Base-by-base conservation (phyloP, 2,113 vertebrate species). In the Theristicus caerulescens region DNA sequence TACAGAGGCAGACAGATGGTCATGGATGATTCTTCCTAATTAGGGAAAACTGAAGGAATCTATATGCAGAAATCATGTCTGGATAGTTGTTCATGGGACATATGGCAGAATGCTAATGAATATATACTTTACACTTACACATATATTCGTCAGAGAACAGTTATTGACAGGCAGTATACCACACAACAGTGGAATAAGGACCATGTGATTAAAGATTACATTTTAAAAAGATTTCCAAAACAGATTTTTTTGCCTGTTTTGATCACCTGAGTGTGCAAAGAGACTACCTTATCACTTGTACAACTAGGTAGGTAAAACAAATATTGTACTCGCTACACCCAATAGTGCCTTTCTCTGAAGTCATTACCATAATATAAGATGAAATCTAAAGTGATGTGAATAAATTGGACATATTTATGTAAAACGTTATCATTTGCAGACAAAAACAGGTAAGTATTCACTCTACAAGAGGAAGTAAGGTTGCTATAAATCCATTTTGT, bases 1-100 rank as follows among this genome's bases (percentile, higher is more conserved):
- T 86, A 58, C 46, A 88, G 80, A 91, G 79, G 29, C 67, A 91
- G 80, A 81, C 86, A 96, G 95, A 94, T 96, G 89, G 95, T 91
- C 58, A 93, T 7, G n/a, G 86, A 82, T 93, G 55, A 89, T 91
- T 85, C 42, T 93, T 87, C 44, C 38, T 87, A 92, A 92, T 90
- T 85, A 97, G 40, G n/a, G 49, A 92, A 94, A 90, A 71, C 61
- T 59, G 70, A 93, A 91, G 82, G 70, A 96, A 89, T 91, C 55
- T 90, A 72, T 91, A 79, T 82, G 61, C 70, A 76, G 90, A 93
- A 87, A 90, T 85, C 82, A 78, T 71, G 73, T 90, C 88, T 97
- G 52, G 47, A 58, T 82, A 87, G 81, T 16, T 90, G 61, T 87
- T 70, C 73, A 31, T 44, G 51, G 42, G 47, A 82, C 73, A 90